These are phyloP conservation scores for Drosophila mettleri DNA, from an alignment of 2,888 invertebrate genomes.

Conservation along the genomic window DNA sequence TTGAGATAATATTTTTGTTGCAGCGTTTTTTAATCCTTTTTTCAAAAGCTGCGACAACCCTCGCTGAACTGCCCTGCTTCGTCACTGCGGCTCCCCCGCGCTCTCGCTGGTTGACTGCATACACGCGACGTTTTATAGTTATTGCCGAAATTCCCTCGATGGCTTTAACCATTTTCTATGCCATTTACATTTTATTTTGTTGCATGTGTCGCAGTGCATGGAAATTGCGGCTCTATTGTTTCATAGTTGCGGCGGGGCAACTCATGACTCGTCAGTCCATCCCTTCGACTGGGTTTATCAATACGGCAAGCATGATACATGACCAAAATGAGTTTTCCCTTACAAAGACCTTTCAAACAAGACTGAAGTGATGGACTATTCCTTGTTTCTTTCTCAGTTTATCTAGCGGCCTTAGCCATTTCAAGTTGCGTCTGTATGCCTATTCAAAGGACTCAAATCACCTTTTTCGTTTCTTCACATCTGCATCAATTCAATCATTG, in stretches of 20 bases:
- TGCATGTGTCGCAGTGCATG: constrained; percentile 59
- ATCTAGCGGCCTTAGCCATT: not conserved
- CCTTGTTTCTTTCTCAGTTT: not conserved
- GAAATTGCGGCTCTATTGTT: constrained; percentile 73
- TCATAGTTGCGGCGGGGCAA: constrained; percentile 61
- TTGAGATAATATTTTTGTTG: constrained; percentile 76
- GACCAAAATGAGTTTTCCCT: constrained; percentile 16
- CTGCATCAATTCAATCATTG: not conserved
- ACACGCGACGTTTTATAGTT: constrained; percentile 77
- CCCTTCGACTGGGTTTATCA: constrained; percentile 44
- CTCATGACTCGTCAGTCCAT: constrained; percentile 23
- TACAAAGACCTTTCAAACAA: constrained; percentile 16
- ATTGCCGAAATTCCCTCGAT: constrained; percentile 78
- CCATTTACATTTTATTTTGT: constrained; percentile 71
- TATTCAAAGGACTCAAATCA: too few relatives aligned
- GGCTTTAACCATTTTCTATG: constrained; percentile 73
- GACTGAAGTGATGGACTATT: not conserved
- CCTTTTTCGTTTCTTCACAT: too few relatives aligned
- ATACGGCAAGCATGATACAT: constrained; percentile 56
- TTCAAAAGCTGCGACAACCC: constrained; percentile 59
- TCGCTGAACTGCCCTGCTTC: constrained; percentile 21
- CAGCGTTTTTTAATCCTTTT: constrained; percentile 75
- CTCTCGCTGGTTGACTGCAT: constrained; percentile 55
- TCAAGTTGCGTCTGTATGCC: not conserved
- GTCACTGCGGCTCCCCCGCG: not conserved